phyloP scores from a whole-genome alignment of 2,888 invertebrate genomes.

The Sisyra nigra region DNA sequence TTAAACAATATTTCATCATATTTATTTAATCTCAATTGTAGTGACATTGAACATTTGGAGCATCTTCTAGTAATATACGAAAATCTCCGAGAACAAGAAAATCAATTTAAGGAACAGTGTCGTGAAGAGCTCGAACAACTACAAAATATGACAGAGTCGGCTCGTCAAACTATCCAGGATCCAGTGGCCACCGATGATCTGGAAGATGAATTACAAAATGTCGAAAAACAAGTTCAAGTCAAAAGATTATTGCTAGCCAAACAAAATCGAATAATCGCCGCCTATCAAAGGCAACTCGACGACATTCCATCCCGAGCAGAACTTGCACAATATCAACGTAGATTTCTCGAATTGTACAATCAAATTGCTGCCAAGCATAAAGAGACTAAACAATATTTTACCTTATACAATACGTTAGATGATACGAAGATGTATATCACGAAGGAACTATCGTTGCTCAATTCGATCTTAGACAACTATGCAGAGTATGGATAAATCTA shows the following conservation, averaged over 20 bases:
- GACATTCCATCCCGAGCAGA: slow-evolving; percentile 88
- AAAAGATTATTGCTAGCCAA: slow-evolving; percentile 58
- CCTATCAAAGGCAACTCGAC: slow-evolving; percentile 73
- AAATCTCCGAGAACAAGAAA: slow-evolving; percentile 52
- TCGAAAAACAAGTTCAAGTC: slow-evolving; percentile 26
- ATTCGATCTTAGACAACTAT: slow-evolving; percentile 81
- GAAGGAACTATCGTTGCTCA: slow-evolving; percentile 76
- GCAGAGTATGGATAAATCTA: slow-evolving; percentile 45
- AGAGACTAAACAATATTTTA: slow-evolving; percentile 96
- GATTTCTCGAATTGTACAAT: slow-evolving; percentile 92
- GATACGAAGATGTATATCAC: slow-evolving; percentile 87
- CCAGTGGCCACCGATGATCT: slow-evolving; percentile 29
- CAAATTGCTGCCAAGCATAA: slow-evolving; percentile 90
- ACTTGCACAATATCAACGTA: slow-evolving; percentile 83
- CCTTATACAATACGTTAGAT: slow-evolving; percentile 85
- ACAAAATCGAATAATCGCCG: slow-evolving; percentile 61
- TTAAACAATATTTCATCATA: neutral
- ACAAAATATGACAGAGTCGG: slow-evolving; percentile 29
- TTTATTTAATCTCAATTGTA: slow-evolving; percentile 12
- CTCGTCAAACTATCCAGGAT: slow-evolving; percentile 7
- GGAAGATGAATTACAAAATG: slow-evolving; percentile 42
- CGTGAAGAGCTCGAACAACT: slow-evolving; percentile 41
- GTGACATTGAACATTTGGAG: slow-evolving; percentile 32
- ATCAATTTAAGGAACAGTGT: slow-evolving; percentile 57
- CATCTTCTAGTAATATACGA: slow-evolving; percentile 52